phyloP scores from a whole-genome alignment of 2,888 invertebrate genomes.

The Synanthedon vespiformis region DNA sequence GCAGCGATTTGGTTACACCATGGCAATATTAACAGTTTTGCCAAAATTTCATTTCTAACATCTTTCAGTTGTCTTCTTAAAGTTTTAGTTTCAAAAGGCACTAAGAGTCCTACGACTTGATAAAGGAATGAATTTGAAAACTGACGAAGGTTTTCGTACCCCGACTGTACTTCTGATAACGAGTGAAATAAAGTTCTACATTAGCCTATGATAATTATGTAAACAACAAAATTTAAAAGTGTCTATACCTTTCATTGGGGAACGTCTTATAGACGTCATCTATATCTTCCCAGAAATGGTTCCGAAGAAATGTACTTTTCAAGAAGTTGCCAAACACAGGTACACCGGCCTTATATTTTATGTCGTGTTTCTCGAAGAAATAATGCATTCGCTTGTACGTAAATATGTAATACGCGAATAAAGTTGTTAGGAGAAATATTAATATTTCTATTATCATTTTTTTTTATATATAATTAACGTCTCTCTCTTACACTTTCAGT shows the following conservation, averaged over 20 bases:
- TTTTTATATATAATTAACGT: not conserved
- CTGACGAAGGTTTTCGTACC: no score
- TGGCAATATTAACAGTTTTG: no score
- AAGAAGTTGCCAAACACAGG: slow-evolving; percentile 45
- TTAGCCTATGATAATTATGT: no score
- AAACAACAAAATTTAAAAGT: not conserved
- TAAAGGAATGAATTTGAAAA: no score
- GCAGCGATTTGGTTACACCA: no score
- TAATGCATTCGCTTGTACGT: slow-evolving; percentile 25
- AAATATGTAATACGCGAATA: slow-evolving; percentile 27
- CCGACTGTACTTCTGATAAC: no score
- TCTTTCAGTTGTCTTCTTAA: no score
- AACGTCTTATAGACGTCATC: slow-evolving; percentile 34
- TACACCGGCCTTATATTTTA: slow-evolving; percentile 34
- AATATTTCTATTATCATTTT: slow-evolving; percentile 43
- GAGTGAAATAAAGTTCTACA: no score
- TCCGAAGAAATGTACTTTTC: slow-evolving; percentile 19
- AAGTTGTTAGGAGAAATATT: slow-evolving; percentile 26
- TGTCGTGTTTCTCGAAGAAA: slow-evolving; percentile 24
- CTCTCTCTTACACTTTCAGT: no score
- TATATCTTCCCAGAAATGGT: slow-evolving; percentile 34
- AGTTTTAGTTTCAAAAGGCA: no score
- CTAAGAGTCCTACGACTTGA: no score
- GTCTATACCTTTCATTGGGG: slow-evolving; percentile 34
- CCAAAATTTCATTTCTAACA: no score